Base-by-base conservation (phyloP, 2,113 vertebrate genomes). In the Aegotheles bennettii region DNA sequence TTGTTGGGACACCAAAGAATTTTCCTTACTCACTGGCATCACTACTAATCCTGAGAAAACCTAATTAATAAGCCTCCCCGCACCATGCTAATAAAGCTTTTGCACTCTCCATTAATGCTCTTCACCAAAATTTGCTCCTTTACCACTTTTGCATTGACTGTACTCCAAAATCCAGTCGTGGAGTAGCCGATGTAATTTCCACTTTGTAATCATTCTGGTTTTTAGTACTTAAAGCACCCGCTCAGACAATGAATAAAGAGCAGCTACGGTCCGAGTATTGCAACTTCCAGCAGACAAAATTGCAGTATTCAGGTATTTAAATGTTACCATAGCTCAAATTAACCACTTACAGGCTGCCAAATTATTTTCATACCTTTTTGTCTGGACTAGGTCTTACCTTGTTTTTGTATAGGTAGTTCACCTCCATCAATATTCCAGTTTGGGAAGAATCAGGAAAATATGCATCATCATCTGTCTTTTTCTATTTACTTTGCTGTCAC, bases 401-500 rank as follows among this genome's bases (percentile, higher is more conserved):
- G 54, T 17, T n/a, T n/a, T n/a, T 40, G 9, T 3, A 11, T 24
- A 51, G 6, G 23, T 7, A 40, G 16, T 12, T 38, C 21, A 8
- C 4, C 74, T 38, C 50, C 53, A 47, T 20, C 23, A 6, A 36
- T 43, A 24, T 47, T 73, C 33, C 29, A 24, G 13, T 48, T 33
- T 68, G n/a, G 35, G 38, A 45, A 87, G 20, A 53, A 48, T 14
- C 16, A 35, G 50, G 45, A 85, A 60, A 48, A 50, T 3, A 10
- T 3, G 2, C 33, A 19, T 36, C 17, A 16, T 43, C 51, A 33
- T 70, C 51, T 84, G 16, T 20, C 11, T 20, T 16, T 43, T 16
- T 61, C n/a, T 38, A 0, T 33, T 56, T 19, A 17, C 9, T 48
- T 43, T 0, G 1, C 42, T 8, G 8, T n/a, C 54, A 73, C 11